phyloP scores from a whole-genome alignment of 1,140 invertebrate genomes.

The Pteromalus puparum region DNA sequence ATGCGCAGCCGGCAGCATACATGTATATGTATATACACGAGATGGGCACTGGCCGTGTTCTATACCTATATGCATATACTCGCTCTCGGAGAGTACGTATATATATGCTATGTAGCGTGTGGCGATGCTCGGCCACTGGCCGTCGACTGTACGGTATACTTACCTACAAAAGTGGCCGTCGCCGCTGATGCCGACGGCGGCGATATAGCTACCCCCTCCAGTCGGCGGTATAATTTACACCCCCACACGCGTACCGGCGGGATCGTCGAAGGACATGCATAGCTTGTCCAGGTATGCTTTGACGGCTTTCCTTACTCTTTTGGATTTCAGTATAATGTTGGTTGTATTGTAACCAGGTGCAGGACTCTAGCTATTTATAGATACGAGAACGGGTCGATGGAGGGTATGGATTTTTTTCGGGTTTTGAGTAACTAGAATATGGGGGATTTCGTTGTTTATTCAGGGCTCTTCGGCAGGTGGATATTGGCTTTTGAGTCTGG shows the following conservation, averaged over 20 bases:
- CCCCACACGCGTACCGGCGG: neutral
- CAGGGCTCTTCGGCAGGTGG: too few relatives aligned
- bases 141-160: neutral
- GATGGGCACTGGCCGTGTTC: neutral
- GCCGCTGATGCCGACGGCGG: neutral
- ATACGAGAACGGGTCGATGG: neutral
- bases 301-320: neutral
- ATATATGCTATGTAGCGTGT: neutral
- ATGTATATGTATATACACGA: neutral
- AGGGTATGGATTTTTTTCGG: too few relatives aligned
- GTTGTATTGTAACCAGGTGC: neutral
- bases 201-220: neutral
- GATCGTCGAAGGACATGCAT: too few relatives aligned
- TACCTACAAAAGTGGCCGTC: constrained; percentile 18
- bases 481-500: too few relatives aligned
- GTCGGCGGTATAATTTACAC: neutral
- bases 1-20: neutral
- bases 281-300: too few relatives aligned
- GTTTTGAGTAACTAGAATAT: too few relatives aligned
- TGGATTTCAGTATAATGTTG: neutral
- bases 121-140: constrained; percentile 41
- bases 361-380: neutral
- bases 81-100: too few relatives aligned
- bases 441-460: too few relatives aligned
- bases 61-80: too few relatives aligned